These are phyloP conservation scores for Cataglyphis albicans DNA, from an alignment of 2,888 invertebrate genomes.

Conservation along the genomic window DNA sequence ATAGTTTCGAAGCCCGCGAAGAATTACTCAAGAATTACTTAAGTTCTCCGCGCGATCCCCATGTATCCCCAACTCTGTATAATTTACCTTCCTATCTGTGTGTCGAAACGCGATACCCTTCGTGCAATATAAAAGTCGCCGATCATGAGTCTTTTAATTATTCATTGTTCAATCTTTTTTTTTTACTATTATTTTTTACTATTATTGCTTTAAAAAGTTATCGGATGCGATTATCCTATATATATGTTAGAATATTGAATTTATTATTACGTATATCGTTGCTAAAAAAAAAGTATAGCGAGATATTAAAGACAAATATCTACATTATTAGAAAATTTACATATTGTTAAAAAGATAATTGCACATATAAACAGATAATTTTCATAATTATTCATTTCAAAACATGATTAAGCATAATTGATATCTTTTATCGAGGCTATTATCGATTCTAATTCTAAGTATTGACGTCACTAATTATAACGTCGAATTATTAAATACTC, in stretches of 20 bases:
- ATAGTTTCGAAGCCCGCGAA: constrained; percentile 58
- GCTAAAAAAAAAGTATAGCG: neutral
- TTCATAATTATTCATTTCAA: neutral
- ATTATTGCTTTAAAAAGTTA: constrained; percentile 23
- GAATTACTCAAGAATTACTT: constrained; percentile 56
- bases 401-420: constrained; percentile 1
- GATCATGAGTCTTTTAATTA: constrained; percentile 32
- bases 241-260: neutral
- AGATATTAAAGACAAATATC: neutral
- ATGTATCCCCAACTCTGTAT: constrained; percentile 36
- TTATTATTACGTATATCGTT: neutral
- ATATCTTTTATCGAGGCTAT: neutral
- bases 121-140: constrained; percentile 7
- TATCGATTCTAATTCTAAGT: neutral
- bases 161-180: constrained; percentile 5
- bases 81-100: constrained; percentile 25
- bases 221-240: constrained; percentile 1
- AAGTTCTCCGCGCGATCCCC: constrained; percentile 34
- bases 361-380: neutral
- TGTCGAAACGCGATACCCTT: constrained; percentile 35
- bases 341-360: neutral
- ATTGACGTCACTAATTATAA: neutral
- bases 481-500: neutral
- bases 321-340: neutral
- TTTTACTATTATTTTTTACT: neutral